phyloP scores from a whole-genome alignment of 2,888 invertebrate species.

The Anaspis maculata region DNA sequence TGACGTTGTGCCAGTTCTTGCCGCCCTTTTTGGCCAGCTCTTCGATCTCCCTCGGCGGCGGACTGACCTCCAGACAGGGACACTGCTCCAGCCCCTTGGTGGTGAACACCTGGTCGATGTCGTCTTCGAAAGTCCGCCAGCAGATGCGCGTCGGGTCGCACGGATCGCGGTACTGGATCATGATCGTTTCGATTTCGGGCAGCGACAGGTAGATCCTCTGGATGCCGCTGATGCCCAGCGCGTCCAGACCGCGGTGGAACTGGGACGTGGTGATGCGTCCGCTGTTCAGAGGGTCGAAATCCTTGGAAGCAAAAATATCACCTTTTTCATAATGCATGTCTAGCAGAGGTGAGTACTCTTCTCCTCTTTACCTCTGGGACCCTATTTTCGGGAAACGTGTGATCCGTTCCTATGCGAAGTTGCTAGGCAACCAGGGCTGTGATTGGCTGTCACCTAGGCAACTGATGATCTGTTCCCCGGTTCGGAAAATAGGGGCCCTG shows the following conservation, averaged over 20 bases:
- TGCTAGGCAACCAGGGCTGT: too few species aligned
- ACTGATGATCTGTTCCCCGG: too few species aligned
- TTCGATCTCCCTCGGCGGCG: constrained; percentile 48
- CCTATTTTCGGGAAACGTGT: too few species aligned
- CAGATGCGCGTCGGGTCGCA: constrained; percentile 58
- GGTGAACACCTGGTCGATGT: constrained; percentile 58
- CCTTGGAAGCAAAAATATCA: constrained; percentile 38
- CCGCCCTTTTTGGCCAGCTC: constrained; percentile 45
- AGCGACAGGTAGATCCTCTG: constrained; percentile 50
- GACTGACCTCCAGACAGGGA: constrained; percentile 49
- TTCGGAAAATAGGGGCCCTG: too few species aligned
- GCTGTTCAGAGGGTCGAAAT: constrained; percentile 59
- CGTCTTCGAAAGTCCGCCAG: constrained; percentile 71
- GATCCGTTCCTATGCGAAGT: too few species aligned
- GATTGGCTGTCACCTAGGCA: too few species aligned
- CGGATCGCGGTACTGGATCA: constrained; percentile 62
- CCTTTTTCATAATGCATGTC: not conserved
- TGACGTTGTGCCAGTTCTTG: constrained; percentile 43
- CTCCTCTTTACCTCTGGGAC: too few species aligned
- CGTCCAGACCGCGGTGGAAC: constrained; percentile 62
- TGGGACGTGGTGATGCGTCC: constrained; percentile 63
- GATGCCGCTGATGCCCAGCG: constrained; percentile 54
- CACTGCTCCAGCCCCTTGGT: constrained; percentile 54
- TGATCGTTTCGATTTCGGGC: constrained; percentile 55
- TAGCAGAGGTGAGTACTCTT: not conserved